Conservation (phyloP, 1,140 invertebrate genomes). For the Zaprionus tsacasi region DNA sequence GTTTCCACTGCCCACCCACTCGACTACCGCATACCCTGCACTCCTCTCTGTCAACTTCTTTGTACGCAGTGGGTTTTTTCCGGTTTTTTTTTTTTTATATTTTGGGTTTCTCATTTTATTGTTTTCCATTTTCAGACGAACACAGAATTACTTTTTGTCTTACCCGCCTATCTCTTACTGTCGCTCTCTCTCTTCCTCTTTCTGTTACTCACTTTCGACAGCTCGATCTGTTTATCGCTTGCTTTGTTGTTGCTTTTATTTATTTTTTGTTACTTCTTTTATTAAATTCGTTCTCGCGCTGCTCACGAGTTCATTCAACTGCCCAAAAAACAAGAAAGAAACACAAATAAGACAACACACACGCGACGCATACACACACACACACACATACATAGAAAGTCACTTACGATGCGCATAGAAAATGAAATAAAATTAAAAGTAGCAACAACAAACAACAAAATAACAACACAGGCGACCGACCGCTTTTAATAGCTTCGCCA, state of each 20-base stretch:
- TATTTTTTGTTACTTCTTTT: conserved; percentile 42
- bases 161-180: not conserved
- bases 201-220: conserved; percentile 4
- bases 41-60: not conserved
- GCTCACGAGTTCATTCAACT: conserved; percentile 66
- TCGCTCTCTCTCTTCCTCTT: not conserved
- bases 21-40: too few relatives aligned
- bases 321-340: conserved; percentile 63
- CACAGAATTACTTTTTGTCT: not conserved
- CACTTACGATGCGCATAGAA: conserved; percentile 51
- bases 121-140: not conserved
- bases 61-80: conserved; percentile 46
- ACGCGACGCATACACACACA: conserved; percentile 3
- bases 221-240: conserved; percentile 23
- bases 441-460: conserved; percentile 19
- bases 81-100: not conserved
- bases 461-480: not conserved
- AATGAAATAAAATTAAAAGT: conserved; percentile 51
- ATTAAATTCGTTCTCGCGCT: conserved; percentile 26
- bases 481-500: conserved; percentile 35
- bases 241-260: conserved; percentile 48
- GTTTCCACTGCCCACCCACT: too few relatives aligned
- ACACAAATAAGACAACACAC: conserved; percentile 43
- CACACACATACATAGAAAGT: conserved; percentile 20
- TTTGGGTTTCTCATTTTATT: conserved; percentile 10